Evolutionary conservation across 2,113 vertebrate genomes (phyloP).

Genomic region (Agapornis roseicollis): DNA sequence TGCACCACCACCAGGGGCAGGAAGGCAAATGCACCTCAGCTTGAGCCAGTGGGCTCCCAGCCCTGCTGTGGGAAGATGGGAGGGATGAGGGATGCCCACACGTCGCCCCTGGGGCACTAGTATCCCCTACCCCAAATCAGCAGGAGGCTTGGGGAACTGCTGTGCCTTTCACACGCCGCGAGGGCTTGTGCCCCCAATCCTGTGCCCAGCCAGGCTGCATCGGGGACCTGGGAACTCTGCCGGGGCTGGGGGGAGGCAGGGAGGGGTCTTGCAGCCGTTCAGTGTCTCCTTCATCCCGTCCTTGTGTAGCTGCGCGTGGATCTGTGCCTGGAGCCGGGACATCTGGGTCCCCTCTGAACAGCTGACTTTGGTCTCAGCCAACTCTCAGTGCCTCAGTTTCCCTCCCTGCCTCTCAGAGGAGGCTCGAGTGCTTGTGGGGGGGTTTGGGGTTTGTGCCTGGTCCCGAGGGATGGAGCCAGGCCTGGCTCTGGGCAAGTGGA

Average conservation of each 20-base stretch:
- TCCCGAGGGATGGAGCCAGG: background rate
- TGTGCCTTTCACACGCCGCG: slow-evolving; percentile 31
- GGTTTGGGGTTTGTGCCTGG: background rate
- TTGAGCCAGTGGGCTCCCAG: background rate
- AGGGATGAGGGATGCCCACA: background rate
- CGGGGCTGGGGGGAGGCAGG: background rate
- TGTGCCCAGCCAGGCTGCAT: rapidly evolving
- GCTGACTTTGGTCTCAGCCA: slow-evolving; percentile 32
- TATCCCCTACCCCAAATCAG: background rate
- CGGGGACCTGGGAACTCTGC: background rate
- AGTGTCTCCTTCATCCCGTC: background rate
- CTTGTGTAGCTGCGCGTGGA: slow-evolving; percentile 33
- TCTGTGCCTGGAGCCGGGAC: slow-evolving; percentile 46
- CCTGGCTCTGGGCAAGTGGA: background rate
- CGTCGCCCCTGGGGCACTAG: background rate
- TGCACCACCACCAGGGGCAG: background rate
- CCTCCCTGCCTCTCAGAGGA: background rate
- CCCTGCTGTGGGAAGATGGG: background rate
- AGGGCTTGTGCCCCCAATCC: background rate
- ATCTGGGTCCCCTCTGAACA: slow-evolving; percentile 30
- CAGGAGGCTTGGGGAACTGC: slow-evolving; percentile 2
- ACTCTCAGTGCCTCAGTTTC: slow-evolving; percentile 45
- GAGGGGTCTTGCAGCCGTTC: slow-evolving; percentile 14
- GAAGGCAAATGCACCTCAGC: background rate
- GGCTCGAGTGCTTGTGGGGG: rapidly evolving